A percentile compares a stretch with the other conserved stretches of the same genome.
phyloP scores from a whole-genome alignment of 2,113 vertebrate genomes.

The Oncorhynchus tshawytscha region DNA sequence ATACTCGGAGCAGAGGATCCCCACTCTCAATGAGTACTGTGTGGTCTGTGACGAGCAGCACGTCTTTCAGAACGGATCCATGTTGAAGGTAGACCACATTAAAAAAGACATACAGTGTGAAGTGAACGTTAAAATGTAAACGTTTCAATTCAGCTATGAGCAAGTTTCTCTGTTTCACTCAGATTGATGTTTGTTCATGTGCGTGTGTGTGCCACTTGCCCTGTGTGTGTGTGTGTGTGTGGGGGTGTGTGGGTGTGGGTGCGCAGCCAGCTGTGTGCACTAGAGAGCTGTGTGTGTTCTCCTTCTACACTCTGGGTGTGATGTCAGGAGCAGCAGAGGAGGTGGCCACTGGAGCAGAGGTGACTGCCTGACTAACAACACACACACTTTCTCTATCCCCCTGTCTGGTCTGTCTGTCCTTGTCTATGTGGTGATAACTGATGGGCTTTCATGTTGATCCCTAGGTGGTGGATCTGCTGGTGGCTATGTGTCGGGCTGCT shows the following conservation, averaged over 20 bases:
- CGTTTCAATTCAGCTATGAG: too few relatives aligned
- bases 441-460: background rate
- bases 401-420: background rate
- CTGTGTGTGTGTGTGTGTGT: background rate
- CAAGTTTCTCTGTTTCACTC: too few relatives aligned
- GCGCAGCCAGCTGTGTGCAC: conserved; percentile 94
- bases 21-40: conserved; percentile 96
- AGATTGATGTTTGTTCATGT: background rate
- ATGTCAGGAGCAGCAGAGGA: conserved; percentile 98
- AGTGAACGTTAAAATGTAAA: too few relatives aligned
- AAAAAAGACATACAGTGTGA: too few relatives aligned
- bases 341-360: conserved; percentile 97
- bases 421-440: background rate
- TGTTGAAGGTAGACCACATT: conserved; percentile 87
- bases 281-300: conserved; percentile 96
- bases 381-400: background rate
- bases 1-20: conserved; percentile 97
- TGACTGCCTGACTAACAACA: conserved; percentile 49
- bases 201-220: too few relatives aligned
- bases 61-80: conserved; percentile 98
- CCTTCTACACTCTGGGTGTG: conserved; percentile 97
- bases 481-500: conserved; percentile 97
- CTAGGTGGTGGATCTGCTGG: conserved; percentile 94
- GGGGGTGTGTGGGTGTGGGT: background rate
- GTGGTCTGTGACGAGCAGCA: conserved; percentile 99